Evolutionary conservation across 2,888 invertebrate species (phyloP).

Genomic region (Gymnoscelis rufifasciata): DNA sequence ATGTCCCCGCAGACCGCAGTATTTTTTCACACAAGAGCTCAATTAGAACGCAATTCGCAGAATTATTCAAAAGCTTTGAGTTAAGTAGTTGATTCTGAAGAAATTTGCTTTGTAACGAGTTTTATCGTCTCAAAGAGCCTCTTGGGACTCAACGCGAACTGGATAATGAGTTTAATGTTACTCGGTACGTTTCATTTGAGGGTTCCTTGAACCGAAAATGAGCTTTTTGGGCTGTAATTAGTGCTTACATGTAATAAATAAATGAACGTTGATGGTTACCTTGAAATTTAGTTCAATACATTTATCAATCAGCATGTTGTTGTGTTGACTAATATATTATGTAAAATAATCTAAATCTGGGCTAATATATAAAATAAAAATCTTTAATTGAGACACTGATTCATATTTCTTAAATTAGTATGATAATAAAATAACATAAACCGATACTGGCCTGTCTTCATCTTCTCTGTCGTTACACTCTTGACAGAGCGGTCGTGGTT

Average conservation of each 20-base stretch:
- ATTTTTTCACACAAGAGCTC: not conserved
- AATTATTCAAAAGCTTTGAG: not conserved
- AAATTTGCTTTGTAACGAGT: not conserved
- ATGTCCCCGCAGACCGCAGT: not conserved
- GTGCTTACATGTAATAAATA: not conserved
- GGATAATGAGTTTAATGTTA: slow-evolving; percentile 1
- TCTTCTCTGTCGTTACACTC: too few relatives aligned
- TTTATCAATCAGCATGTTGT: too few relatives aligned
- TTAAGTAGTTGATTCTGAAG: not conserved
- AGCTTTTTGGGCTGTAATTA: not conserved
- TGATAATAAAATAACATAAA: too few relatives aligned
- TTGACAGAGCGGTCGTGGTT: too few relatives aligned
- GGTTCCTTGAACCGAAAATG: not conserved
- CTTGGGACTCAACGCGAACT: not conserved
- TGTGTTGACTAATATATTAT: too few relatives aligned
- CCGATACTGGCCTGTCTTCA: too few relatives aligned
- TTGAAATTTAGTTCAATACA: not conserved
- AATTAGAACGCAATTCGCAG: not conserved
- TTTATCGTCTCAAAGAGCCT: not conserved
- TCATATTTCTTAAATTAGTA: too few relatives aligned
- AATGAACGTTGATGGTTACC: not conserved
- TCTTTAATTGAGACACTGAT: too few relatives aligned
- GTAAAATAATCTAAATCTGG: too few relatives aligned
- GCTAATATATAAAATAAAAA: too few relatives aligned
- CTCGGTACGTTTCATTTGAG: not conserved